These are phyloP conservation scores for Prosopocoilus inquinatus DNA, from an alignment of 2,888 invertebrate species.

Conservation along the genomic window DNA sequence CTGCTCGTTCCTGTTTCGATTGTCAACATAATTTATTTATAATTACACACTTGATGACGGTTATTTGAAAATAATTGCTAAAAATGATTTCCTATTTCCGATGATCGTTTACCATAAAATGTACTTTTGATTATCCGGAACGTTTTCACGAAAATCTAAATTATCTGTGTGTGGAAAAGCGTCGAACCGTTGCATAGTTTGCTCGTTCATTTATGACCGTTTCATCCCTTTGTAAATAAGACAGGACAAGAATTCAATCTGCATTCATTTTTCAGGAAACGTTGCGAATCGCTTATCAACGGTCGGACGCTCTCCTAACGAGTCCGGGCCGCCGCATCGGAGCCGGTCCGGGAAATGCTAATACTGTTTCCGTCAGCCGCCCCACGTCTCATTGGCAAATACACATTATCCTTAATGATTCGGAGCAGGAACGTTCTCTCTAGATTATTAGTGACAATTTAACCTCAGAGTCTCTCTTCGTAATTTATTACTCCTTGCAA, in stretches of 20 bases:
- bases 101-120: not conserved
- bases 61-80: conserved; percentile 7
- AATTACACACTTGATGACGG: not conserved
- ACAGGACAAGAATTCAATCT: conserved; percentile 20
- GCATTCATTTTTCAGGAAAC: conserved; percentile 27
- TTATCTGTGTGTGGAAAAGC: conserved; percentile 5
- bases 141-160: conserved; percentile 12
- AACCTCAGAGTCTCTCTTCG: too few relatives aligned
- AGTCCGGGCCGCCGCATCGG: conserved; percentile 23
- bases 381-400: conserved; percentile 17
- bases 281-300: conserved; percentile 28
- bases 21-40: not conserved
- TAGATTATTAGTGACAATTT: conserved; percentile 4
- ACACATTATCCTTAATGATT: conserved; percentile 17
- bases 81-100: conserved; percentile 3
- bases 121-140: conserved; percentile 6
- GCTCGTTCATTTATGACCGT: conserved; percentile 4
- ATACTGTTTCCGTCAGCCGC: conserved; percentile 22
- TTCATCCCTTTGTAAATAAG: conserved; percentile 1
- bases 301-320: conserved; percentile 30
- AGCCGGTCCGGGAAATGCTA: conserved; percentile 28
- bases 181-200: not conserved
- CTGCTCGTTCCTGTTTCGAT: not conserved
- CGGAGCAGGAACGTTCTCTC: conserved; percentile 6
- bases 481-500: too few relatives aligned